Evolutionary conservation across 2,888 invertebrate genomes (phyloP).

Genomic region (Luperina nickerlii): DNA sequence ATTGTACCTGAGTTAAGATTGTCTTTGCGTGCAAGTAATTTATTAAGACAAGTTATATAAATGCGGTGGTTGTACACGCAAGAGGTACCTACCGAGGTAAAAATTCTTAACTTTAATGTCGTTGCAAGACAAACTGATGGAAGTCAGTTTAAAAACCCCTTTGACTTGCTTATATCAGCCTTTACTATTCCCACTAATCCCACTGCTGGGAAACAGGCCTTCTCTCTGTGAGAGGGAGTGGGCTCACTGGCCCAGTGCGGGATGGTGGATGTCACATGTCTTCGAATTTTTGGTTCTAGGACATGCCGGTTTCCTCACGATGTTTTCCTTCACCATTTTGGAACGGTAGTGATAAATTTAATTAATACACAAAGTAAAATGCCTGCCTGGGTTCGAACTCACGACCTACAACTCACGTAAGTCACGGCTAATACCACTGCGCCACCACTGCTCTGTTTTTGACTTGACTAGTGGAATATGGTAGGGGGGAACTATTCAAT

Average conservation of each 20-base stretch:
- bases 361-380: too few relatives aligned
- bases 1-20: conserved; percentile 10
- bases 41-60: neutral
- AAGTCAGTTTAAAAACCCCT: neutral
- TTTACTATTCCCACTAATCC: too few relatives aligned
- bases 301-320: neutral
- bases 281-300: neutral
- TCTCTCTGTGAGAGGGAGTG: neutral
- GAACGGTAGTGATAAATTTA: neutral
- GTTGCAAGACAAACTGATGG: neutral
- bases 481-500: neutral
- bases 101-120: conserved; percentile 8
- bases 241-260: neutral
- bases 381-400: neutral
- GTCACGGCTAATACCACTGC: neutral
- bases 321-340: neutral
- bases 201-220: neutral
- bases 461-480: neutral
- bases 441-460: neutral
- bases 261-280: neutral
- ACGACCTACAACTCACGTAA: neutral
- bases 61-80: conserved; percentile 29
- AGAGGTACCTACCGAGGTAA: neutral
- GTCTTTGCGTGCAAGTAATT: conserved; percentile 50
- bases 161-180: neutral